phyloP scores from a whole-genome alignment of 2,888 invertebrate genomes.

The Octodonta nipae region DNA sequence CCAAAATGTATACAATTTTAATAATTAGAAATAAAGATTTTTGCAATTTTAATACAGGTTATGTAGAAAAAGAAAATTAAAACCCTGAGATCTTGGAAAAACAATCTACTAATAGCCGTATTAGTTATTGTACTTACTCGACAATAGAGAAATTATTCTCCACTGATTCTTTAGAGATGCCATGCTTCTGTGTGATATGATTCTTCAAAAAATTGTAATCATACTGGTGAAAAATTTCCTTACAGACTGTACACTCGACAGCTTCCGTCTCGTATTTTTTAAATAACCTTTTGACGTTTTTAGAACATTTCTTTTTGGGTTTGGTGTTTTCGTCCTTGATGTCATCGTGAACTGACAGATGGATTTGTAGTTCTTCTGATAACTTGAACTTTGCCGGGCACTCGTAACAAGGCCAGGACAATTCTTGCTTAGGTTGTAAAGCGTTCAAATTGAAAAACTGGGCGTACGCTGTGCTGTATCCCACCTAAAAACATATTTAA shows the following conservation, averaged over 20 bases:
- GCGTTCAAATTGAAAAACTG: slow-evolving; percentile 40
- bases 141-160: slow-evolving; percentile 25
- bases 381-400: slow-evolving; percentile 44
- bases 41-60: too few species aligned
- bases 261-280: slow-evolving; percentile 18
- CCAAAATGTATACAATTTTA: too few species aligned
- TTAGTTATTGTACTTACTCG: slow-evolving; percentile 17
- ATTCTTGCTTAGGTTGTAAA: slow-evolving; percentile 35
- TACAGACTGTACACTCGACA: slow-evolving; percentile 27
- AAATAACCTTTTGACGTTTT: slow-evolving; percentile 15
- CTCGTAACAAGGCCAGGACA: slow-evolving; percentile 50
- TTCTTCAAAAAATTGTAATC: slow-evolving; percentile 22
- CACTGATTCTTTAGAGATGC: slow-evolving; percentile 17
- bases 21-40: too few species aligned
- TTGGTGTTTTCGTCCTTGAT: slow-evolving; percentile 24
- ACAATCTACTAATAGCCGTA: background rate
- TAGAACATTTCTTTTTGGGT: slow-evolving; percentile 24
- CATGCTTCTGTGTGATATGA: slow-evolving; percentile 25
- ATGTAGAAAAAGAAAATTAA: background rate
- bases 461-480: slow-evolving; percentile 57
- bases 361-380: slow-evolving; percentile 45
- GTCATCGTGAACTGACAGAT: slow-evolving; percentile 42
- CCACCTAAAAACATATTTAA: slow-evolving; percentile 36
- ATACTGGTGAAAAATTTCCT: slow-evolving; percentile 23
- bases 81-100: background rate